A percentile compares a stretch with the other conserved stretches of the same genome.
These are phyloP conservation scores for Lethocerus indicus DNA, from an alignment of 1,140 invertebrate genomes.

Conservation along the genomic window DNA sequence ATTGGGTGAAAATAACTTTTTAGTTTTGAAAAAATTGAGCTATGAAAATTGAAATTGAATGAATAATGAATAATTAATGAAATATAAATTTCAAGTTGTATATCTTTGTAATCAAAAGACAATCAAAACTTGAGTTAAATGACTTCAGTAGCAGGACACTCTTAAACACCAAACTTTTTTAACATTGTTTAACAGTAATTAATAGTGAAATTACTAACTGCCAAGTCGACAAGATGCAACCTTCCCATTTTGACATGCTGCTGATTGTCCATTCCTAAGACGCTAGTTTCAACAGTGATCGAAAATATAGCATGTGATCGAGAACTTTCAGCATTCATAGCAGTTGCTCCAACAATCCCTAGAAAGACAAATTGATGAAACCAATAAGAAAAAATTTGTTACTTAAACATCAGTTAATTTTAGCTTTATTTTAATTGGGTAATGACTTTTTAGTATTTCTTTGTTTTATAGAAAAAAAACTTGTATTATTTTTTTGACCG, in stretches of 20 bases:
- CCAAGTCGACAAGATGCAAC: slow-evolving; percentile 69
- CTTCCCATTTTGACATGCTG: slow-evolving; percentile 58
- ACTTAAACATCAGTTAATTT: too few relatives aligned
- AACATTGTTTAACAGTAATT: background rate
- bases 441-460: too few relatives aligned
- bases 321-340: slow-evolving; percentile 75
- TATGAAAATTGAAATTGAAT: background rate
- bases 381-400: too few relatives aligned
- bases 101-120: too few relatives aligned
- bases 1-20: too few relatives aligned
- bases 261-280: slow-evolving; percentile 38
- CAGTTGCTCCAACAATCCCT: slow-evolving; percentile 56
- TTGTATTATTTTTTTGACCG: background rate
- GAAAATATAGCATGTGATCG: slow-evolving; percentile 80
- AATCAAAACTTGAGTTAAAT: too few relatives aligned
- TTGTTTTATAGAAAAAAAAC: background rate
- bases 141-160: background rate
- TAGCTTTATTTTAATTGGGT: too few relatives aligned
- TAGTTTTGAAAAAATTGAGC: too few relatives aligned
- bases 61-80: background rate
- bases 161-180: background rate
- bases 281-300: slow-evolving; percentile 67
- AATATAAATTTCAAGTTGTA: too few relatives aligned
- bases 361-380: slow-evolving; percentile 14
- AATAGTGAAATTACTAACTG: slow-evolving; percentile 31